These are phyloP conservation scores for Drosophila pallidifrons DNA, from an alignment of 1,140 invertebrate species.

Conservation along the genomic window DNA sequence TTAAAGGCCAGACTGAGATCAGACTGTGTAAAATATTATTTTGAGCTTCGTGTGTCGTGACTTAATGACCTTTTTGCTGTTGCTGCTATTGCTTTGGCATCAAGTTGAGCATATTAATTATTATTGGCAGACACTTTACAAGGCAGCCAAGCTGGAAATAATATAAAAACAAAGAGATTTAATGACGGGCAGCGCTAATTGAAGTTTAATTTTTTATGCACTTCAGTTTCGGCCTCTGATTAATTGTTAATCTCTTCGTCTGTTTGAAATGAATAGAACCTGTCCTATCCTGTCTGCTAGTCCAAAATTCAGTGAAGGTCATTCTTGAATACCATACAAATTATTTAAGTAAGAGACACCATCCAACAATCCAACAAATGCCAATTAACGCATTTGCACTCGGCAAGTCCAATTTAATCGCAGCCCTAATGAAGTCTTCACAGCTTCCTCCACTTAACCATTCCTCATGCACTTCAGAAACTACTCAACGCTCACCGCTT, in stretches of 20 bases:
- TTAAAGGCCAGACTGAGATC: conserved; percentile 43
- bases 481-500: conserved; percentile 31
- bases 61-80: conserved; percentile 71
- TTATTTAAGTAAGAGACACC: conserved; percentile 16
- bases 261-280: conserved; percentile 12
- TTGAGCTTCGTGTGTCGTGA: conserved; percentile 52
- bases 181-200: conserved; percentile 60
- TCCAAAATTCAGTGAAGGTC: conserved; percentile 34
- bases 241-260: conserved; percentile 47
- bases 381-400: conserved; percentile 46
- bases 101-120: conserved; percentile 70
- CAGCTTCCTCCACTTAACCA: conserved; percentile 39
- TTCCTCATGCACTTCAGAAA: conserved; percentile 52
- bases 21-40: conserved; percentile 55
- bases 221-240: conserved; percentile 41
- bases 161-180: conserved; percentile 44
- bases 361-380: conserved; percentile 46
- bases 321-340: conserved; percentile 9
- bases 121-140: conserved; percentile 70
- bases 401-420: conserved; percentile 1
- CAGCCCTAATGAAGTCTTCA: conserved; percentile 48
- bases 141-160: conserved; percentile 25
- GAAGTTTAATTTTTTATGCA: conserved; percentile 56
- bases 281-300: conserved; percentile 25
- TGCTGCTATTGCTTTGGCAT: conserved; percentile 38